These are phyloP conservation scores for Athene noctua DNA, from an alignment of 2,113 vertebrate genomes.

Conservation along the genomic window DNA sequence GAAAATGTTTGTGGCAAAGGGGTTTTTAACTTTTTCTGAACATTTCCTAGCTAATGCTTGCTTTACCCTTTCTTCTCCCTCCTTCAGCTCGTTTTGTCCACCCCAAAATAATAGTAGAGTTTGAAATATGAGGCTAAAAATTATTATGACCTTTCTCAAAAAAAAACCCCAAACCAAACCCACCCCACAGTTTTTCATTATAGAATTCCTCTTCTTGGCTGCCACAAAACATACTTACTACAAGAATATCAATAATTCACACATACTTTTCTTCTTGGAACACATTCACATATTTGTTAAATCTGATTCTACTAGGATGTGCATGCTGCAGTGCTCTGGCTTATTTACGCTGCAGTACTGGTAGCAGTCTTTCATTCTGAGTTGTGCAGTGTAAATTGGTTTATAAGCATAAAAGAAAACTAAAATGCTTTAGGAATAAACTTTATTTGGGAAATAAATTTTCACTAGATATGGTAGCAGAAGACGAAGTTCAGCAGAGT, in stretches of 20 bases:
- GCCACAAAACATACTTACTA: neutral
- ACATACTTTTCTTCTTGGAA: neutral
- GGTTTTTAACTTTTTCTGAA: neutral
- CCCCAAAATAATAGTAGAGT: neutral
- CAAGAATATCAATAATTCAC: slow-evolving; percentile 22
- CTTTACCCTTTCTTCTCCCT: neutral
- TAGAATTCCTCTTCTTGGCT: neutral
- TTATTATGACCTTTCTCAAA: neutral
- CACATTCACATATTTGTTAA: slow-evolving; percentile 66
- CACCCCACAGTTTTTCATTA: neutral
- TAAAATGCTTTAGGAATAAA: slow-evolving; percentile 4
- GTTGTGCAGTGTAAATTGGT: neutral
- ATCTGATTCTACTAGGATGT: neutral
- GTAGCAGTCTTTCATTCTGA: neutral
- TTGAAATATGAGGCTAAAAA: neutral
- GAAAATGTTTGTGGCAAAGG: neutral
- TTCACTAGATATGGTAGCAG: neutral
- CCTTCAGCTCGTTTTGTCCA: neutral
- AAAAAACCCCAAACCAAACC: neutral
- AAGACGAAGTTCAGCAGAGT: neutral
- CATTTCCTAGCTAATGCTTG: neutral
- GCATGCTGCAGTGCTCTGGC: neutral
- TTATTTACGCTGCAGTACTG: neutral
- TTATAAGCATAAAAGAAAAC: slow-evolving; percentile 23
- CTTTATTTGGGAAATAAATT: neutral